Base-by-base conservation (phyloP, 1,140 invertebrate genomes). In the Caenorhabditis brenneri region DNA sequence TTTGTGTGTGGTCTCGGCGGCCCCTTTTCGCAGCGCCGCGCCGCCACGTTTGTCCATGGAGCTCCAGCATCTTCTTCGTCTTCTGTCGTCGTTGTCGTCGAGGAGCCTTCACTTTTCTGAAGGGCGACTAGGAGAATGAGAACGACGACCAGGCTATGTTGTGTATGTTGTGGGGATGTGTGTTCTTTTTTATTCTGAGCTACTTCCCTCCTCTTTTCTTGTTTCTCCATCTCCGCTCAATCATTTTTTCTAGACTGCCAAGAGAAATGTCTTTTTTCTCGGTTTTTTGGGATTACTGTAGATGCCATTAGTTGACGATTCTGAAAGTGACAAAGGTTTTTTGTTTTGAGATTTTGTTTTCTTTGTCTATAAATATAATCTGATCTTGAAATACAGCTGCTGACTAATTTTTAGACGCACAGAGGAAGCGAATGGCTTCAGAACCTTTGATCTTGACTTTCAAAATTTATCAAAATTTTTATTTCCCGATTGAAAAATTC, bases 1-100 rank as follows among this genome's bases (percentile, higher is more conserved):
- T 74, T 74, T 74, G 65, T 74, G 65, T 74, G 65, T 74, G 65
- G 65, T 74, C 65, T 74, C 65, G 36, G 36, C 65, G 36, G 36
- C 65, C 65, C 58, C 27, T 74, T 27, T 42, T 65, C 58, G 58
- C 36, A 31, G 65, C 19, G 65, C 65, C 36, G 65, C 22, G 53
- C 22, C 53, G 22, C 53, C 53, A 27, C 7, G 53, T 51, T 12
- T 29, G 49, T 53, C 22, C 22, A 1, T 29, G 10, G 58, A 36
- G 65, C 65, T 39, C 36, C 65, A 46, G 46, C 65, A 42, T 74
- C 58, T 65, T 65, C 58, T 65, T 65, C 58, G 16, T 33, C 31
- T 33, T 33, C 16, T 36, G 33, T 33, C 27, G 33, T 12, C 36
- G n/a, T 42, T 9, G 36, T 42, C 29, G 19, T 74, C 65, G n/a